Conservation (phyloP, 1,140 invertebrate genomes). For the Lucilia cuprina region DNA sequence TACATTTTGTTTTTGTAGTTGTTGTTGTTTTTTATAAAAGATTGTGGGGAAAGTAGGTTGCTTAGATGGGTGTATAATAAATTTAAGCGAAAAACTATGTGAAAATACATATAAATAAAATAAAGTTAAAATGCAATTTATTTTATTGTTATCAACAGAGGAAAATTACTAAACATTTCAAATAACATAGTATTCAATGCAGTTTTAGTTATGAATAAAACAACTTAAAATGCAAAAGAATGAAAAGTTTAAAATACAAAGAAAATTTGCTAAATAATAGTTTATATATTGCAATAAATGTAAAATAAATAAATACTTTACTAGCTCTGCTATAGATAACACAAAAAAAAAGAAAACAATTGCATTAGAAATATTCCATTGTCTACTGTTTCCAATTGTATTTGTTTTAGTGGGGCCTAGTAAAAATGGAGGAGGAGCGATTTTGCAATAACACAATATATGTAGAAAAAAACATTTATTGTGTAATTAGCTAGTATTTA, state of each 20-base stretch:
- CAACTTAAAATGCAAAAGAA: too few species aligned
- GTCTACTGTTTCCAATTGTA: neutral
- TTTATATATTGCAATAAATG: too few species aligned
- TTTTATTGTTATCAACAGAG: slow-evolving; percentile 3
- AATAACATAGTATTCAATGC: neutral
- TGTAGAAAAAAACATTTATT: too few species aligned
- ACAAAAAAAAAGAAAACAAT: neutral
- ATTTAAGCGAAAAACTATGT: neutral
- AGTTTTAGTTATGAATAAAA: neutral
- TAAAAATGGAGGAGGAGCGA: neutral
- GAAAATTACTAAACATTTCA: neutral
- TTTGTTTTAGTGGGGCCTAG: too few species aligned
- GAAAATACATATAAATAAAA: neutral
- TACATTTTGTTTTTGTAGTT: neutral
- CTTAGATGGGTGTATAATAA: neutral
- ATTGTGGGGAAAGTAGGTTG: slow-evolving; percentile 7
- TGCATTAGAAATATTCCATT: neutral
- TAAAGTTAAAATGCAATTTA: neutral
- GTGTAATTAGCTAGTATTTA: too few species aligned
- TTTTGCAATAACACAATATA: neutral
- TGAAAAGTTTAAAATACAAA: too few species aligned
- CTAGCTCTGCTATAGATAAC: neutral
- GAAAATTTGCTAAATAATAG: too few species aligned
- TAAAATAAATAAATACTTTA: neutral
- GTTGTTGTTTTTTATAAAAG: neutral